A percentile compares a stretch with the other conserved stretches of the same genome.
phyloP scores from a whole-genome alignment of 2,888 invertebrate genomes.

The Orchesella flavescens region DNA sequence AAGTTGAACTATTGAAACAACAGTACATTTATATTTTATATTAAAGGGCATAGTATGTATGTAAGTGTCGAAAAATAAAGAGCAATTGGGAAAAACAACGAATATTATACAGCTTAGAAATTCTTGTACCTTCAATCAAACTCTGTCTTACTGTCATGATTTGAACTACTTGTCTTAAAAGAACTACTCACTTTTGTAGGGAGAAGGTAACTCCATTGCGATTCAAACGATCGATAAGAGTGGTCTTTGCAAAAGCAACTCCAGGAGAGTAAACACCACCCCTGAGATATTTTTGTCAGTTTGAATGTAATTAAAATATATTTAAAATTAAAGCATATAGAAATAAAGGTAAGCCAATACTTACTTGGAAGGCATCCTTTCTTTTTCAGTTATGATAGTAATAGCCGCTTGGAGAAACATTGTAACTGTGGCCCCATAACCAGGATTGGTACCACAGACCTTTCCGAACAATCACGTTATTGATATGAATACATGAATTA shows the following conservation, averaged over 20 bases:
- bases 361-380: constrained; percentile 84
- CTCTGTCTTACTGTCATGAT: no score
- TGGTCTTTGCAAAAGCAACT: constrained; percentile 88
- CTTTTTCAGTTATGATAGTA: constrained; percentile 83
- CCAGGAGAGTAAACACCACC: constrained; percentile 92
- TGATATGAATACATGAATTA: no score
- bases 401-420: constrained; percentile 83
- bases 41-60: no score
- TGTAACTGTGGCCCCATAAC: constrained; percentile 87
- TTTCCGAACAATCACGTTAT: no score
- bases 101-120: no score
- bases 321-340: not conserved
- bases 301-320: not conserved
- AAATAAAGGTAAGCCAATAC: constrained; percentile 73
- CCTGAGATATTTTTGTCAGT: constrained; percentile 78
- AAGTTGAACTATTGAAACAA: no score
- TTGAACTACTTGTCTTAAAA: no score
- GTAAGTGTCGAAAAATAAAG: no score
- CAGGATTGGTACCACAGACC: constrained; percentile 82
- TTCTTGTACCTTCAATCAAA: no score
- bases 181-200: constrained; percentile 15
- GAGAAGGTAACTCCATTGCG: constrained; percentile 82
- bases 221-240: constrained; percentile 83
- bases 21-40: no score
- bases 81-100: no score